Evolutionary conservation across 2,113 vertebrate genomes (phyloP), one percentile per base, ranked within the genome.

Genomic region (Barbus barbus): DNA sequence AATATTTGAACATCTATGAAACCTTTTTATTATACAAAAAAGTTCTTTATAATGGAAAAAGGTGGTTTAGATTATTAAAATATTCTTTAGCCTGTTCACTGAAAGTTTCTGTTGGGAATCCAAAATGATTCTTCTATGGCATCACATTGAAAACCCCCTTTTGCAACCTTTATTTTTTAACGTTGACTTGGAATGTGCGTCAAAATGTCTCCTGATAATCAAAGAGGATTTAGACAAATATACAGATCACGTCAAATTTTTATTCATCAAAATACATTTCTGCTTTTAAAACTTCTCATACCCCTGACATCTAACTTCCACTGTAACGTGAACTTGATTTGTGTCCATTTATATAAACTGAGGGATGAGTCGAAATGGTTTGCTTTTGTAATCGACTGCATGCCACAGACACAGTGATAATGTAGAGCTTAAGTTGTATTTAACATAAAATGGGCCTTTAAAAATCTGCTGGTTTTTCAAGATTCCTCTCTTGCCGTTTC

Each of bases 401-500:
- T n/a, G 12, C 18, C 48, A 31, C 26, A 56, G 46, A n/a, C n/a
- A n/a, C n/a, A n/a, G n/a, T n/a, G n/a, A 72, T 72, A 13, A 76
- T 76, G 18, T 22, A 36, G 46, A 33, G 22, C 33, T 61, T 26
- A 28, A 61, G n/a, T 24, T 28, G 36, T 12, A 5, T 79, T 44
- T 26, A 63, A 44, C 2, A 14, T 41, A 63, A 44, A 44, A 44
- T 20, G 4, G 44, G 41, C 36, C 14, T 63, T 61, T 44, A 28
- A 26, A 60, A 38, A 78, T 78, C 56, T 44, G n/a, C 33, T 9
- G 33, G 53, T 78, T 41, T 78, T 78, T 78, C 76, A 78, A 61
- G 36, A 61, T 61, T 78, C 56, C 53, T 61, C 8, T 61, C 36
- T 61, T 16, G n/a, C 33, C n/a, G 0, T 78, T 78, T 78, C 22